Evolutionary conservation across 2,113 vertebrate species (phyloP), one percentile per base, ranked within the genome.

Genomic region (Scomber colias): DNA sequence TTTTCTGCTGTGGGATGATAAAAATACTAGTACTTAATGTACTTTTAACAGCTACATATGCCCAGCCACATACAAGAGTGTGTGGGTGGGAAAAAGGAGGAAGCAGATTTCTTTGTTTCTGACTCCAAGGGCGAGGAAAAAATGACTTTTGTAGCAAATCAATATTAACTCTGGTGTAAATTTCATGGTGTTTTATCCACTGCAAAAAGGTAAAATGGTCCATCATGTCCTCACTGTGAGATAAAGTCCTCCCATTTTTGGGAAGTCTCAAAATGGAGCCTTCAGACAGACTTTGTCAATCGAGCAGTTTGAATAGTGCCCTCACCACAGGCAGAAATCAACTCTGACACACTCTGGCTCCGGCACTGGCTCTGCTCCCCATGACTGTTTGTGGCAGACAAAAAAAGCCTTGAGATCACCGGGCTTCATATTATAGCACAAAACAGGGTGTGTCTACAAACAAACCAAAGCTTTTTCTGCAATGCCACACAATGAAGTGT

Each of bases 251-350:
- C 31, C 54, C 60, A 49, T 73, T 87, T 68, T 71, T 11, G 60
- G 69, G 54, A 71, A 79, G 67, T 84, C 86, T 85, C 62, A 63
- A 78, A 92, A 83, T 71, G 74, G 75, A 87, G 83, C 79, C 85
- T 91, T n/a, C 66, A 87, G 85, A 83, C 86, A 89, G 84, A 82
- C 84, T 87, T 88, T 85, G 85, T 90, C 85, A 79, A 84, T 89
- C n/a, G 80, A 87, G 75, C 53, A 35, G 71, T 89, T 85, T 85
- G 70, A 88, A 84, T 68, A 80, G 81, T 88, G 67, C 76, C 84
- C 75, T 89, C 90, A 69, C 89, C 35, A 51, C 86, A 90, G 81
- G 90, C 87, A 84, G 79, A 88, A 90, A 91, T 89, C 78, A 87
- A 88, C 89, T 89, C 83, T 85, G 83, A 87, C 71, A 80, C 72